Evolutionary conservation across 2,888 invertebrate species (phyloP).

Genomic region (Deroplatys truncata): DNA sequence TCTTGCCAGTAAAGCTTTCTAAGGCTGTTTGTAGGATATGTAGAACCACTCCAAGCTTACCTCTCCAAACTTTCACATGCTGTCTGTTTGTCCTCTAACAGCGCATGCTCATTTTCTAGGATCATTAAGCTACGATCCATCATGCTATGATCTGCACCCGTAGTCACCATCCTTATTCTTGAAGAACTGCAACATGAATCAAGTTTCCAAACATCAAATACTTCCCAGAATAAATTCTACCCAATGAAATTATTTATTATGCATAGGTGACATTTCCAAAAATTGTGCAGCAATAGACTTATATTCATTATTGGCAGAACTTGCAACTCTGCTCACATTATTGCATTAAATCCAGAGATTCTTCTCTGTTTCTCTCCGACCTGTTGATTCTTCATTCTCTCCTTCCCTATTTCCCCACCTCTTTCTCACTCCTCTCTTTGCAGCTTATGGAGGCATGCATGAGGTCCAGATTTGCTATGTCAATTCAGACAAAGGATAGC

Average conservation of each 20-base stretch:
- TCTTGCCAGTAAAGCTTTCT: too few relatives aligned
- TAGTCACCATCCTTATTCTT: background rate
- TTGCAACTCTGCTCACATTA: too few relatives aligned
- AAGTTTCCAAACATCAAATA: too few relatives aligned
- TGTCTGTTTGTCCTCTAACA: background rate
- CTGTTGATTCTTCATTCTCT: too few relatives aligned
- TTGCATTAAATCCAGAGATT: too few relatives aligned
- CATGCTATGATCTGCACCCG: background rate
- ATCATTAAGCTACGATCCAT: background rate
- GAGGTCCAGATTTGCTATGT: too few relatives aligned
- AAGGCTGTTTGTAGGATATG: too few relatives aligned
- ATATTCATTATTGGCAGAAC: too few relatives aligned
- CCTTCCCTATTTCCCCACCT: background rate
- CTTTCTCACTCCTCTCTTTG: background rate
- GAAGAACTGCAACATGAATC: background rate
- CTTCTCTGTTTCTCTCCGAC: too few relatives aligned
- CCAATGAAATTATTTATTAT: background rate
- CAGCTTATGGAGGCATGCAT: too few relatives aligned
- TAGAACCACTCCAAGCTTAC: background rate
- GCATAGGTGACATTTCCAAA: background rate
- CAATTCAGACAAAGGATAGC: too few relatives aligned
- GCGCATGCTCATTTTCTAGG: background rate
- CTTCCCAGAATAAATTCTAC: slow-evolving; percentile 48
- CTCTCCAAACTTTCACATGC: background rate
- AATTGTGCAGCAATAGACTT: too few relatives aligned